Base-by-base conservation (phyloP, 2,888 invertebrate species). In the Halocaridina rubra region DNA sequence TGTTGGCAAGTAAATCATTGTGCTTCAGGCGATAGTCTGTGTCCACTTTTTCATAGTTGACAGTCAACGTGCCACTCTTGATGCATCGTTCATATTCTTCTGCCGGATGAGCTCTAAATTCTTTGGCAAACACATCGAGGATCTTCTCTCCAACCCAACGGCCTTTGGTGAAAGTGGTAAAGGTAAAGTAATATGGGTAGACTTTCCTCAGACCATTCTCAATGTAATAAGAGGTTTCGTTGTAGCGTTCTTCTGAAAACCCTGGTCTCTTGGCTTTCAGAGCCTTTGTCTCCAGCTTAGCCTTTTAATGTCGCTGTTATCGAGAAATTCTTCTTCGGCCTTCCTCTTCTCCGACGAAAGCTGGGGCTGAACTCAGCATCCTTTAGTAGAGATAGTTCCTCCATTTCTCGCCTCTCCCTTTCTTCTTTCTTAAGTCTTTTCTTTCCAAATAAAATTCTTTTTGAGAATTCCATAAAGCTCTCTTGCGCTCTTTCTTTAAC, bases 131-230 rank as follows among this genome's bases (percentile, higher is more conserved):
- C 27, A 98, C 96, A 90, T 98, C 97, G 89, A 97, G 92, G 89
- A 98, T 95, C 91, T 95, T 95, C 91, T 96, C 96, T 3, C 97
- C 98, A 2, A 97, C 96, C 98, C 98, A 98, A 89, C 98, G 93
- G 8, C 97, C 97, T 92, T 98, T 98, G 87, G 97, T 97, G 92
- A 97, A 98, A 57, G 98, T 97, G 88, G 97, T 96, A 92, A 98
- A 98, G 86, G 97, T 97, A 92, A 97, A 98, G 92, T 97, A 96
- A 92, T 98, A 98, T 0, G 98, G 98, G 91, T 97, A 97, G 1
- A 98, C 98, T 93, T 98, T 98, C 89, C 98, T 93, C 59, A 89
- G 80, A 71, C 89, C 90, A 89, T 91, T 91, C 87, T 91, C 91
- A 88, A 91, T 90, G 88, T 91, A 91, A 88, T 91, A 91, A 13